Conservation (phyloP, 2,888 invertebrate species). For the Yponomeuta cagnagella region DNA sequence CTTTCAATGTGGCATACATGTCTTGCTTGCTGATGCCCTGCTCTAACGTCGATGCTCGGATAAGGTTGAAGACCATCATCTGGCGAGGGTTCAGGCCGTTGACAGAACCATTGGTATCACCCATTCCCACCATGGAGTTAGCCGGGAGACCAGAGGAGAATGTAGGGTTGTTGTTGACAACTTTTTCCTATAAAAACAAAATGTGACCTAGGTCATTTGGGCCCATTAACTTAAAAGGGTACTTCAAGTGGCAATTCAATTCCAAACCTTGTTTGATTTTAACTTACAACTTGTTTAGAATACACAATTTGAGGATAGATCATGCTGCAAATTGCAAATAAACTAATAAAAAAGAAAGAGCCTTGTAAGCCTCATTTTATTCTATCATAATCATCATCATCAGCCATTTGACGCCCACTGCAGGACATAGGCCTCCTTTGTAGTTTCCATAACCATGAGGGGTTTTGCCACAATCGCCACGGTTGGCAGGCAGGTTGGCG, state of each 20-base stretch:
- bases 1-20: constrained; percentile 59
- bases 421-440: too few species aligned
- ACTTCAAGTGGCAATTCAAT: not conserved
- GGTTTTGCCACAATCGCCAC: too few species aligned
- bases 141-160: constrained; percentile 50
- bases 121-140: constrained; percentile 62
- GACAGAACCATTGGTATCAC: constrained; percentile 44
- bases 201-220: not conserved
- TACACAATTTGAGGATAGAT: too few species aligned
- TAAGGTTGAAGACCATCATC: constrained; percentile 67
- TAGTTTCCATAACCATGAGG: too few species aligned
- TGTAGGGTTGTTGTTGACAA: constrained; percentile 34
- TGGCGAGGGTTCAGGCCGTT: constrained; percentile 66
- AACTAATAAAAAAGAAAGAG: too few species aligned
- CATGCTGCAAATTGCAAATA: too few species aligned
- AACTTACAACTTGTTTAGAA: too few species aligned
- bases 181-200: constrained; percentile 42
- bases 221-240: not conserved
- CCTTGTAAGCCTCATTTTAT: too few species aligned
- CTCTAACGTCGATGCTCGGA: constrained; percentile 58
- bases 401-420: too few species aligned
- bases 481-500: too few species aligned
- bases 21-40: constrained; percentile 70
- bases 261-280: not conserved
- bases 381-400: too few species aligned